A percentile compares a stretch with the other conserved stretches of the same genome.
Conservation (phyloP, 2,113 vertebrate species). For the Puma concolor region DNA sequence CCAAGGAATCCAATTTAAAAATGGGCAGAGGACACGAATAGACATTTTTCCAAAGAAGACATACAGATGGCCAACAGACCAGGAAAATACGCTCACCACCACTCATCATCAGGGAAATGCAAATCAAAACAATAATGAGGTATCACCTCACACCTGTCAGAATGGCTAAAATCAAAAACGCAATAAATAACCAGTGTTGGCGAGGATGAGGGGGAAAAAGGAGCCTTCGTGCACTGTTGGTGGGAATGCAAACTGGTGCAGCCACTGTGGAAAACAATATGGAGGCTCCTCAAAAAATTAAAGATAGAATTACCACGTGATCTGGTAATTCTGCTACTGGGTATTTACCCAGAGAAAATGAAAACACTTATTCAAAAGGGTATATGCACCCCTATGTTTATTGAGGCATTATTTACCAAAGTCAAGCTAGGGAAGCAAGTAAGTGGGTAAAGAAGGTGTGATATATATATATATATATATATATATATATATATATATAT, state of each 20-base stretch:
- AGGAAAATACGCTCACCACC: not conserved
- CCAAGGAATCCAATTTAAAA: not conserved
- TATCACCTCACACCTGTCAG: not conserved
- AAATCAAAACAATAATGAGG: not conserved
- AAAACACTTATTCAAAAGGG: not conserved
- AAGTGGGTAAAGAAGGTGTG: not conserved
- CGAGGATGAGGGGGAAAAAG: not conserved
- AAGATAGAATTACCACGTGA: not conserved
- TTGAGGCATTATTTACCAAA: too few species aligned
- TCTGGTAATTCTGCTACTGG: not conserved
- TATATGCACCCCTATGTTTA: too few species aligned
- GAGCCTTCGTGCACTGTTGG: not conserved
- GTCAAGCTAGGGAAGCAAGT: too few species aligned
- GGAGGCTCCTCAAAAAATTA: not conserved
- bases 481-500: accelerated
- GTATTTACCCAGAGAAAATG: not conserved
- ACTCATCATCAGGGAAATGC: not conserved
- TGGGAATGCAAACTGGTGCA: not conserved
- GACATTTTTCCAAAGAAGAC: not conserved
- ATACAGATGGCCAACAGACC: not conserved
- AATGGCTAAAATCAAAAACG: not conserved
- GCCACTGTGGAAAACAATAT: not conserved
- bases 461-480: accelerated
- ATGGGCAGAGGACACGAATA: not conserved
- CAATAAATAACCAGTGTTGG: not conserved